phyloP scores from a whole-genome alignment of 1,140 invertebrate species.

The Chymomyza costata region DNA sequence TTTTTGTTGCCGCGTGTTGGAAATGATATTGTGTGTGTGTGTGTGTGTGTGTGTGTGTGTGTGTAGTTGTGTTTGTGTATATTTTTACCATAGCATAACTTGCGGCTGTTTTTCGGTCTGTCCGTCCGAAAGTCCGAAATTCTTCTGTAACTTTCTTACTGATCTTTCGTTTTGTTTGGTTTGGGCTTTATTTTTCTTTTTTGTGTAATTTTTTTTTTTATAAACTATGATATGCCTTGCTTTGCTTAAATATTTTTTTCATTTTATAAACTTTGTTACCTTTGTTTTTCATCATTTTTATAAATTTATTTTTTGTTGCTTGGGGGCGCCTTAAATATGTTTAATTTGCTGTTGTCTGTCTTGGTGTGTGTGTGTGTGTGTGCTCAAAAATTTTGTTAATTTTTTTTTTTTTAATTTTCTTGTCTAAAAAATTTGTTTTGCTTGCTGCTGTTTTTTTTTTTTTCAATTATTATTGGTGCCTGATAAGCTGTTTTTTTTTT shows the following conservation, averaged over 20 bases:
- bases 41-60: constrained; percentile 6
- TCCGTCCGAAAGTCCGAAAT: no score
- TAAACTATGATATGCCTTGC: constrained; percentile 72
- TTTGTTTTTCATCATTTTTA: constrained; percentile 38
- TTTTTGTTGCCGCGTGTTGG: no score
- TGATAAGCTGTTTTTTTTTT: constrained; percentile 44
- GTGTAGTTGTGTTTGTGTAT: no score
- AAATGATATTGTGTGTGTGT: no score
- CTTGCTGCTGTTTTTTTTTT: constrained; percentile 32
- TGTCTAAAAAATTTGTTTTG: constrained; percentile 54
- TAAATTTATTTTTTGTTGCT: constrained; percentile 31
- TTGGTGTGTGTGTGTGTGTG: constrained; percentile 14
- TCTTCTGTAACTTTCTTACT: constrained; percentile 12
- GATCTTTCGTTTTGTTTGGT: constrained; percentile 14
- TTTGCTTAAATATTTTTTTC: constrained; percentile 68
- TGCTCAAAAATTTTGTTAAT: constrained; percentile 10
- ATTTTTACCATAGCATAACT: no score
- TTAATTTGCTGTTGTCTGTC: constrained; percentile 23
- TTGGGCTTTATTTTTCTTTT: constrained; percentile 12
- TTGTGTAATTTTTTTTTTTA: constrained; percentile 40
- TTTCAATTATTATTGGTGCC: constrained; percentile 47
- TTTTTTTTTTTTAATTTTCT: constrained; percentile 18
- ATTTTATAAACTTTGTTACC: constrained; percentile 29
- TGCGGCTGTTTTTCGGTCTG: no score
- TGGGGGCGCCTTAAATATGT: constrained; percentile 59